Percentiles rank a stretch among this genome's conserved stretches.
Evolutionary conservation across 2,113 vertebrate genomes (phyloP).

Genomic region (Podarcis raffonei): DNA sequence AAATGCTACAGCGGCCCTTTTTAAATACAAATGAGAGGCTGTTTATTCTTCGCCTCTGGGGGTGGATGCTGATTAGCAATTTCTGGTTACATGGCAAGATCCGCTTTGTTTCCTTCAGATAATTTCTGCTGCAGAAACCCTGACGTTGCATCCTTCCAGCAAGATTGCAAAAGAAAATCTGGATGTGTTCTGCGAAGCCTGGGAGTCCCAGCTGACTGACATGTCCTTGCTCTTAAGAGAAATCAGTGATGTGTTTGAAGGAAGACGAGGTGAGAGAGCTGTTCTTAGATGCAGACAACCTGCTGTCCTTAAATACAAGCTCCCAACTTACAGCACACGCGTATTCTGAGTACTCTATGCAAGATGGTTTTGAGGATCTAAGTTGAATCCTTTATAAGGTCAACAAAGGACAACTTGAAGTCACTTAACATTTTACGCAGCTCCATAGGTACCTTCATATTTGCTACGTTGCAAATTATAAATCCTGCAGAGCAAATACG

Average conservation of each 20-base stretch:
- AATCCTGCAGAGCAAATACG: background rate
- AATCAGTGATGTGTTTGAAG: conserved; percentile 94
- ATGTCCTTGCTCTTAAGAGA: conserved; percentile 91
- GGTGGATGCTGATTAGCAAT: conserved; percentile 22
- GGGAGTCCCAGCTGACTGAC: conserved; percentile 96
- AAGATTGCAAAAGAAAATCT: conserved; percentile 99
- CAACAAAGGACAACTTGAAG: background rate
- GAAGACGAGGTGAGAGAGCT: conserved; percentile 87
- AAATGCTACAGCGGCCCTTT: background rate
- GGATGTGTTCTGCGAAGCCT: conserved; percentile 98
- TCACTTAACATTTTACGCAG: background rate
- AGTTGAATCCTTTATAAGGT: background rate
- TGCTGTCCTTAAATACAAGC: conserved; percentile 37
- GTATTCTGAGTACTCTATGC: background rate
- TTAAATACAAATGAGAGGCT: background rate
- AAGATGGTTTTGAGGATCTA: background rate
- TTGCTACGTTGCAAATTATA: background rate
- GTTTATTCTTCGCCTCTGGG: conserved; percentile 35
- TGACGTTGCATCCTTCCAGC: conserved; percentile 95
- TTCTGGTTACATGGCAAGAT: conserved; percentile 19
- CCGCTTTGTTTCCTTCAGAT: conserved; percentile 80
- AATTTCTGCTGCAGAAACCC: conserved; percentile 94
- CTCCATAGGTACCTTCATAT: background rate
- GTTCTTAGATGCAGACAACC: conserved; percentile 29
- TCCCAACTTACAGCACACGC: background rate